These are phyloP conservation scores for Parelbella ahira DNA, from an alignment of 2,888 invertebrate species.

Conservation along the genomic window DNA sequence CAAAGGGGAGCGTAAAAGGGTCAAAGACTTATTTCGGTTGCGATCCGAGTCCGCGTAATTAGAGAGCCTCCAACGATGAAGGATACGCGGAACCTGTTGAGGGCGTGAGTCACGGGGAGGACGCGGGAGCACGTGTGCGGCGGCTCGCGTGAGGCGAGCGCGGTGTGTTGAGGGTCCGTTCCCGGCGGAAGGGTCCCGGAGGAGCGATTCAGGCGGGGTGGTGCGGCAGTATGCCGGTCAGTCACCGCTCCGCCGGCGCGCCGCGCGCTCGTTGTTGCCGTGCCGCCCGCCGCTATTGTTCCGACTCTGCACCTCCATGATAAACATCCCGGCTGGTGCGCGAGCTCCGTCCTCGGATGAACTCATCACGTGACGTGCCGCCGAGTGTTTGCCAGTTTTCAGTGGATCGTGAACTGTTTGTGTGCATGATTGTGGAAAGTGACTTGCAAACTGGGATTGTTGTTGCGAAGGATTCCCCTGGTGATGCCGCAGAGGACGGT, in stretches of 20 bases:
- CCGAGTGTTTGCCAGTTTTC: slow-evolving; percentile 41
- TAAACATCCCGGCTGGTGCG: slow-evolving; percentile 59
- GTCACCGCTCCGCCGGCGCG: slow-evolving; percentile 76
- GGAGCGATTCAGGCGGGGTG: slow-evolving; percentile 68
- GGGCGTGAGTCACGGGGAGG: slow-evolving; percentile 36
- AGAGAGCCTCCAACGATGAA: slow-evolving; percentile 26
- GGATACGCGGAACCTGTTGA: slow-evolving; percentile 42
- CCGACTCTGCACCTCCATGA: slow-evolving; percentile 58
- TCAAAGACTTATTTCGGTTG: slow-evolving; percentile 26
- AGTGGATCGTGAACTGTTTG: slow-evolving; percentile 69
- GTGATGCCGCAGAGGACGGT: slow-evolving; percentile 48
- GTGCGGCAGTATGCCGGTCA: slow-evolving; percentile 77
- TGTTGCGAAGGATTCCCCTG: slow-evolving; percentile 52
- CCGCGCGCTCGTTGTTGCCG: slow-evolving; percentile 60
- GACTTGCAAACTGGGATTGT: slow-evolving; percentile 63
- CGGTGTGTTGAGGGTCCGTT: slow-evolving; percentile 52
- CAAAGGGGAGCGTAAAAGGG: slow-evolving; percentile 7
- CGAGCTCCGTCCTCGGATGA: slow-evolving; percentile 54
- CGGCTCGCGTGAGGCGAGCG: slow-evolving; percentile 44
- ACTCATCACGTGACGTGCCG: slow-evolving; percentile 53
- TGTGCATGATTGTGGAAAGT: slow-evolving; percentile 64
- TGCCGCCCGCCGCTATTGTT: slow-evolving; percentile 45
- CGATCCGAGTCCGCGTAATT: slow-evolving; percentile 15
- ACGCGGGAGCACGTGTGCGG: slow-evolving; percentile 42
- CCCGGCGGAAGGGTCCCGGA: slow-evolving; percentile 74